These are phyloP conservation scores for Naja naja DNA, from an alignment of 2,113 vertebrate genomes.

Conservation along the genomic window DNA sequence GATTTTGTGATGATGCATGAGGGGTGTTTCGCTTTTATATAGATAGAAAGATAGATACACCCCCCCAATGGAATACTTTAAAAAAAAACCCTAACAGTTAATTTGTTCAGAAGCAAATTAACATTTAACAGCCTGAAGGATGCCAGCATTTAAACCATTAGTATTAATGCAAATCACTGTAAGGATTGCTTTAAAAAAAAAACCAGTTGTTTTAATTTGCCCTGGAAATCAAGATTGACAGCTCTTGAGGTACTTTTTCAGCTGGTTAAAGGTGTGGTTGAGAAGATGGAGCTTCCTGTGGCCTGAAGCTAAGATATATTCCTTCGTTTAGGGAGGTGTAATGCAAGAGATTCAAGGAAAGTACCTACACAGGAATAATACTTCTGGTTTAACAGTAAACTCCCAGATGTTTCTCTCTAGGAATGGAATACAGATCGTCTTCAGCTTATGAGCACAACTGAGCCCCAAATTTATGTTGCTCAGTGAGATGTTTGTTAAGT, in stretches of 20 bases:
- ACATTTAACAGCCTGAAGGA: background rate
- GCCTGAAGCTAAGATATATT: background rate
- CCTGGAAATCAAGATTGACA: background rate
- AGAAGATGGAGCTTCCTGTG: background rate
- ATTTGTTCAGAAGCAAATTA: conserved; percentile 3
- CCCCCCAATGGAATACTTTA: background rate
- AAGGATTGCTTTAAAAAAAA: background rate
- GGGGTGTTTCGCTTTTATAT: too few relatives aligned
- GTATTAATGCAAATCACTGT: background rate
- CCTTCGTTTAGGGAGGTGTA: background rate
- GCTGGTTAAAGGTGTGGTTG: background rate
- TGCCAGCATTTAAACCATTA: background rate
- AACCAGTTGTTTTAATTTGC: background rate
- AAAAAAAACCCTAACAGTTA: background rate
- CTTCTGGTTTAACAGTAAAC: background rate
- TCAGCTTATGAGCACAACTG: too few relatives aligned
- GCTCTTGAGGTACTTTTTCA: background rate
- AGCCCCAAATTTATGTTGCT: too few relatives aligned
- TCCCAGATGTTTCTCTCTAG: background rate
- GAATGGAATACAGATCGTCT: background rate
- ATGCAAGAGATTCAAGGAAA: background rate
- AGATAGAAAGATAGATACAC: background rate
- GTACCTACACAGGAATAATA: background rate
- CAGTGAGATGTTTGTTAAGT: too few relatives aligned
- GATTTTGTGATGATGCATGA: too few relatives aligned